Conservation (phyloP, 2,888 invertebrate genomes). For the Heliconius ethilla region DNA sequence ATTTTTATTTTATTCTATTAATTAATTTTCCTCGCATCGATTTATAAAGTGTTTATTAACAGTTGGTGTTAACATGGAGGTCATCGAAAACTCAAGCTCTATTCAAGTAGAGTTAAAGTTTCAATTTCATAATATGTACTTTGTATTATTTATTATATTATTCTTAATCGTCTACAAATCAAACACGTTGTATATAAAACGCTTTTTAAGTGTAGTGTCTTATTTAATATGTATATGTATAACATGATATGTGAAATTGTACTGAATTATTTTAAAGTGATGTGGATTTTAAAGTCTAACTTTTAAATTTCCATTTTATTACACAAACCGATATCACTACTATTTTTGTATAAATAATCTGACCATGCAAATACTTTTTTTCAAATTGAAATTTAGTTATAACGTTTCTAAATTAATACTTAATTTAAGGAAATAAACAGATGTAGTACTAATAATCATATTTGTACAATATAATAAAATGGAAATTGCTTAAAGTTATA, state of each 20-base stretch:
- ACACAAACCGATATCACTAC: not conserved
- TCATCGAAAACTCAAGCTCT: not conserved
- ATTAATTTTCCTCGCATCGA: constrained; percentile 7
- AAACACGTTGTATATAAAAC: constrained; percentile 20
- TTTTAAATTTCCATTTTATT: constrained; percentile 27
- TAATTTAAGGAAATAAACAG: not conserved
- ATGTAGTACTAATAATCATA: not conserved
- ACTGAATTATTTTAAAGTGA: constrained; percentile 17
- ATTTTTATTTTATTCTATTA: not conserved
- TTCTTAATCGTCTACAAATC: constrained; percentile 28
- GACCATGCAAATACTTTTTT: not conserved
- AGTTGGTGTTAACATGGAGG: not conserved
- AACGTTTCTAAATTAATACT: not conserved
- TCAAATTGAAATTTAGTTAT: not conserved
- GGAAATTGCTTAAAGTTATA: constrained; percentile 19
- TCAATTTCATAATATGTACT: not conserved
- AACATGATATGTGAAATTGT: constrained; percentile 23
- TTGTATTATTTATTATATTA: constrained; percentile 12
- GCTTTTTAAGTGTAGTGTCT: constrained; percentile 25
- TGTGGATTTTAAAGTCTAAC: constrained; percentile 6
- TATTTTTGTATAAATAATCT: constrained; percentile 10
- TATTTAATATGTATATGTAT: constrained; percentile 10
- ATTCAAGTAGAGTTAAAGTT: not conserved
- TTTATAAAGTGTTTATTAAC: not conserved
- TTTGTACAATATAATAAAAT: constrained; percentile 7